These are phyloP conservation scores for Odontocerum albicorne DNA, from an alignment of 2,888 invertebrate genomes.

Conservation along the genomic window DNA sequence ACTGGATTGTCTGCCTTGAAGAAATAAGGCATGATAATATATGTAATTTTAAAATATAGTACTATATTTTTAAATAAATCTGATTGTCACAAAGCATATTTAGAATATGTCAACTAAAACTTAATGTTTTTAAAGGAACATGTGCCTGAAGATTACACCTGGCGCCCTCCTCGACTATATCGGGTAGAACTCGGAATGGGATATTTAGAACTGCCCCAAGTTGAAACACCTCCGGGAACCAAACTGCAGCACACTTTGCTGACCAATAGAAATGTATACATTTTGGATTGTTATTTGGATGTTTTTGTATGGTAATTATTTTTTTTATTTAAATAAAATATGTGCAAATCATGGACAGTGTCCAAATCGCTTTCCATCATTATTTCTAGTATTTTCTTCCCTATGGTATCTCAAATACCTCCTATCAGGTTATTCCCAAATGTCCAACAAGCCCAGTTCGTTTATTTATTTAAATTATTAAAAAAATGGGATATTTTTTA, in stretches of 20 bases:
- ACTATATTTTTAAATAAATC: neutral
- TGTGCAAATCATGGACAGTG: neutral
- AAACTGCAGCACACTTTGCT: slow-evolving; percentile 78
- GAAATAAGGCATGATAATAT: neutral
- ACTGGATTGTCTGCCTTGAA: slow-evolving; percentile 37
- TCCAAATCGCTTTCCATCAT: neutral
- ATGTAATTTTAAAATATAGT: neutral
- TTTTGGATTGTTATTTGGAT: slow-evolving; percentile 91
- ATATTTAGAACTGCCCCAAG: slow-evolving; percentile 96
- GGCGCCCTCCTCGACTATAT: slow-evolving; percentile 77
- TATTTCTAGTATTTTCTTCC: too few relatives aligned
- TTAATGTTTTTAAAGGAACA: slow-evolving; percentile 61
- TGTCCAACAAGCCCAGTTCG: neutral
- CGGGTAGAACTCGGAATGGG: slow-evolving; percentile 98
- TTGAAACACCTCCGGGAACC: slow-evolving; percentile 68
- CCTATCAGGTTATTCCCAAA: too few relatives aligned
- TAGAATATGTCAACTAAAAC: too few relatives aligned
- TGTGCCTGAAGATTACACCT: slow-evolving; percentile 66
- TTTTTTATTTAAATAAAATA: neutral
- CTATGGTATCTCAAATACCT: too few relatives aligned
- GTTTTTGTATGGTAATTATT: slow-evolving; percentile 86
- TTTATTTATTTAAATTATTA: neutral
- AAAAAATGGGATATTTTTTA: neutral
- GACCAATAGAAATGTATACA: slow-evolving; percentile 91
- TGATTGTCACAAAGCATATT: too few relatives aligned